Evolutionary conservation across 2,797 vertebrate genomes (phyloP).

Genomic region (Erpetoichthys calabaricus): DNA sequence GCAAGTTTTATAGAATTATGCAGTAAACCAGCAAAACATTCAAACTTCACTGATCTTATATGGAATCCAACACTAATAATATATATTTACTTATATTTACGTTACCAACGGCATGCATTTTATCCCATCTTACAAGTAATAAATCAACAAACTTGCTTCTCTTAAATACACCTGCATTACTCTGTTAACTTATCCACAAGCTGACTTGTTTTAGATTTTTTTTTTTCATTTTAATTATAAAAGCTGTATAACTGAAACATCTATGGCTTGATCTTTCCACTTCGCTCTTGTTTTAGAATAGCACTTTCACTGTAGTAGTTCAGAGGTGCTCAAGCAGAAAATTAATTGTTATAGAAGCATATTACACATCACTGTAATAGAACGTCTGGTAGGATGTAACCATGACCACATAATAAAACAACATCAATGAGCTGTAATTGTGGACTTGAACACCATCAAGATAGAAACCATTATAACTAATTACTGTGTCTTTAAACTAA

Average conservation of each 20-base stretch:
- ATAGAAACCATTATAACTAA: no score
- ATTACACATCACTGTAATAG: not conserved
- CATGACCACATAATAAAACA: not conserved
- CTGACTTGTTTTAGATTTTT: not conserved
- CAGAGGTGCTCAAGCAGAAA: not conserved
- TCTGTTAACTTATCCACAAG: not conserved
- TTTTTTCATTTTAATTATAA: no score
- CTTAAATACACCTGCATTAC: not conserved
- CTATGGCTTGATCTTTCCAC: not conserved
- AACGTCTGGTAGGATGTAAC: not conserved
- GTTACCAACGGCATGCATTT: no score
- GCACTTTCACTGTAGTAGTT: not conserved
- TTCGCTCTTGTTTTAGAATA: no score
- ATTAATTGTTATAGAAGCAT: not conserved
- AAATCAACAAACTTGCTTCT: not conserved
- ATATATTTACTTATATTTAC: no score
- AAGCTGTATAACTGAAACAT: not conserved
- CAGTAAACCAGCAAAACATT: no score
- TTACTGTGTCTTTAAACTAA: no score
- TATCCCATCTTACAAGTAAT: no score
- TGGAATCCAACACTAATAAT: no score
- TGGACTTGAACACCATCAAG: not conserved
- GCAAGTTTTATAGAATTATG: no score
- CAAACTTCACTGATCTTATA: no score
- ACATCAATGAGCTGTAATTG: not conserved